These are phyloP conservation scores for Syngnathoides biaculeatus DNA, from an alignment of 2,113 vertebrate genomes.

Conservation along the genomic window DNA sequence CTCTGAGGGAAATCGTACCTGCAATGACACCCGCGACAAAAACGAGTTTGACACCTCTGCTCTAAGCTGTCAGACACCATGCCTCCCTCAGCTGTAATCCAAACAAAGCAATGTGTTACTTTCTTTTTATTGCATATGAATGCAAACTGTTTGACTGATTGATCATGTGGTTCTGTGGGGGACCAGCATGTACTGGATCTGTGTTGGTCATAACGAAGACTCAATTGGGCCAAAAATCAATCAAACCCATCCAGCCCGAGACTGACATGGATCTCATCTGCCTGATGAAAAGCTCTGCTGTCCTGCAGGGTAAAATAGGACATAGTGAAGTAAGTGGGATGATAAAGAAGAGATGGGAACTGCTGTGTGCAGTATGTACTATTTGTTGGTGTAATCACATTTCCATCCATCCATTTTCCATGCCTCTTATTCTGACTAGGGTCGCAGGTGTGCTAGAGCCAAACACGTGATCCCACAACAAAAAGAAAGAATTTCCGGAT, in stretches of 20 bases:
- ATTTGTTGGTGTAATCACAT: neutral
- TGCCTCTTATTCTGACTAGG: too few relatives aligned
- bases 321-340: neutral
- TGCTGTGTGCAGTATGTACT: neutral
- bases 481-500: too few relatives aligned
- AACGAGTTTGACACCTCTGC: too few relatives aligned
- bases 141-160: constrained; percentile 18
- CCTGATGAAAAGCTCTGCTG: constrained; percentile 56
- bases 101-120: too few relatives aligned
- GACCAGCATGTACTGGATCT: constrained; percentile 24
- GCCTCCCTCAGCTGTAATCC: too few relatives aligned
- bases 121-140: constrained; percentile 2
- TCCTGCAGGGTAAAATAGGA: constrained; percentile 3
- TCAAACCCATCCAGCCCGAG: constrained; percentile 38
- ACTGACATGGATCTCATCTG: constrained; percentile 49
- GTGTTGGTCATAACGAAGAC: constrained; percentile 57
- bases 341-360: constrained; percentile 13
- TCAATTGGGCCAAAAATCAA: constrained; percentile 63
- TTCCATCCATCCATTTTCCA: neutral
- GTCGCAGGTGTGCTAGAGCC: too few relatives aligned
- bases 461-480: too few relatives aligned
- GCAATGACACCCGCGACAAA: too few relatives aligned
- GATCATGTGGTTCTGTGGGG: constrained; percentile 19
- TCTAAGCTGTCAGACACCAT: too few relatives aligned
- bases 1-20: too few relatives aligned